A percentile compares a stretch with the other conserved stretches of the same genome.
Evolutionary conservation across 2,888 invertebrate genomes (phyloP).

Genomic region (Zele albiditarsus): DNA sequence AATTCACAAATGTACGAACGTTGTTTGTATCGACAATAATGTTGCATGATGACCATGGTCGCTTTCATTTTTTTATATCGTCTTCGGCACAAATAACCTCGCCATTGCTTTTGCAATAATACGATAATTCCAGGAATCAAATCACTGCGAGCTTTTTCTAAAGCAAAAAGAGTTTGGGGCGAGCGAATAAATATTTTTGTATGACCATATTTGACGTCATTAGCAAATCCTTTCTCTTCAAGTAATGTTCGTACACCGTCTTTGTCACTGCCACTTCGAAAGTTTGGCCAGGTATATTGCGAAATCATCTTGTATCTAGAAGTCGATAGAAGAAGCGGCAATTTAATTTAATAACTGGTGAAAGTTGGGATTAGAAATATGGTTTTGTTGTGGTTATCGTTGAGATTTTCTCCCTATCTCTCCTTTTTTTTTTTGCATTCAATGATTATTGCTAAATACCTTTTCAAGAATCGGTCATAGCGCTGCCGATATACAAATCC

Average conservation of each 20-base stretch:
- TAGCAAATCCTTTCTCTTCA: slow-evolving; percentile 82
- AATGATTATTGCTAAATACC: slow-evolving; percentile 71
- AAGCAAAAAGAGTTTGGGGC: slow-evolving; percentile 90
- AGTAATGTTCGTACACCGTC: slow-evolving; percentile 91
- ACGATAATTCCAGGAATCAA: slow-evolving; percentile 93
- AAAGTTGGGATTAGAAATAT: slow-evolving; percentile 18
- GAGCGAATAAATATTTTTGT: slow-evolving; percentile 97
- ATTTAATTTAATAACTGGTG: background rate
- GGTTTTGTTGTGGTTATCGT: too few species aligned
- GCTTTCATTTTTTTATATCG: slow-evolving; percentile 91
- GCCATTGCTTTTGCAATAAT: slow-evolving; percentile 95
- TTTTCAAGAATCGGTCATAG: slow-evolving; percentile 93
- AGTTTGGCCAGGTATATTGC: slow-evolving; percentile 97
- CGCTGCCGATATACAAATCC: slow-evolving; percentile 97
- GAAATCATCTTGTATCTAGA: slow-evolving; percentile 96
- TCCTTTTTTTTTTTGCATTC: background rate
- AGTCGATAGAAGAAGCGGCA: slow-evolving; percentile 41
- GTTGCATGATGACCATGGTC: slow-evolving; percentile 84
- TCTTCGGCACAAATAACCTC: slow-evolving; percentile 84
- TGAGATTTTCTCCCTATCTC: too few species aligned
- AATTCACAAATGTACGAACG: slow-evolving; percentile 81
- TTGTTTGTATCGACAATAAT: slow-evolving; percentile 87
- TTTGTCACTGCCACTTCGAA: slow-evolving; percentile 82
- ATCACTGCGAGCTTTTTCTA: slow-evolving; percentile 90
- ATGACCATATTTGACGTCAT: slow-evolving; percentile 94